Evolutionary conservation across 2,888 invertebrate species (phyloP).

Genomic region (Pelosia muscerda): DNA sequence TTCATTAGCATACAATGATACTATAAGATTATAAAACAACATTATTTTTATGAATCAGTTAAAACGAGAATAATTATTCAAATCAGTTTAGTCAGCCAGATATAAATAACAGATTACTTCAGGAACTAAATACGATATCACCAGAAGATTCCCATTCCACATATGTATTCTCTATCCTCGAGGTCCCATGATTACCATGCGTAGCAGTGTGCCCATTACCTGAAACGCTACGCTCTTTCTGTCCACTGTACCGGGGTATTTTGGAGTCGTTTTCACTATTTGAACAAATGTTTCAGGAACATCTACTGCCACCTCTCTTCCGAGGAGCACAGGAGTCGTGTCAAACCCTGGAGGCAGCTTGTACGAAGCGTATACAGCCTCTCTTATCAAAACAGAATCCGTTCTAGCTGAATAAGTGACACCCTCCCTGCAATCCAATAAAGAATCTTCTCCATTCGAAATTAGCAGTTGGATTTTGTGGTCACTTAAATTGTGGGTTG

Average conservation of each 20-base stretch:
- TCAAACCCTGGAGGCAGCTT: slow-evolving; percentile 81
- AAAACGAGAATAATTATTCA: background rate
- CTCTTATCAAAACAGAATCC: slow-evolving; percentile 82
- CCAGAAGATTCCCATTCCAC: slow-evolving; percentile 29
- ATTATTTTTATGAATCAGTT: background rate
- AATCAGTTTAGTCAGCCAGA: background rate
- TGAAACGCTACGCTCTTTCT: slow-evolving; percentile 82
- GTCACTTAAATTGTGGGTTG: slow-evolving; percentile 72
- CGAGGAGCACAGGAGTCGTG: slow-evolving; percentile 82
- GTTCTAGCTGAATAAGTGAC: slow-evolving; percentile 82
- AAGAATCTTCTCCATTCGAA: slow-evolving; percentile 80
- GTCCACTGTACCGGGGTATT: slow-evolving; percentile 88
- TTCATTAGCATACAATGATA: background rate
- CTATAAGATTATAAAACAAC: background rate
- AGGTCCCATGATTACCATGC: slow-evolving; percentile 56
- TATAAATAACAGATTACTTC: slow-evolving; percentile 5
- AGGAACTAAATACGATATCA: slow-evolving; percentile 30
- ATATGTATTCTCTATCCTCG: slow-evolving; percentile 34
- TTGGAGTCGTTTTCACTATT: slow-evolving; percentile 91
- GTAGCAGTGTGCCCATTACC: slow-evolving; percentile 78
- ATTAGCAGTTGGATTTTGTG: slow-evolving; percentile 81
- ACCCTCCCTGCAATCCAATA: slow-evolving; percentile 79
- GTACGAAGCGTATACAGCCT: slow-evolving; percentile 82
- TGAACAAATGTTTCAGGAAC: slow-evolving; percentile 96
- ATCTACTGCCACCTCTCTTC: slow-evolving; percentile 93